Percentiles rank a stretch among this genome's conserved stretches.
Evolutionary conservation across 2,888 invertebrate genomes (phyloP).

Genomic region (Nesidiocoris tenuis): DNA sequence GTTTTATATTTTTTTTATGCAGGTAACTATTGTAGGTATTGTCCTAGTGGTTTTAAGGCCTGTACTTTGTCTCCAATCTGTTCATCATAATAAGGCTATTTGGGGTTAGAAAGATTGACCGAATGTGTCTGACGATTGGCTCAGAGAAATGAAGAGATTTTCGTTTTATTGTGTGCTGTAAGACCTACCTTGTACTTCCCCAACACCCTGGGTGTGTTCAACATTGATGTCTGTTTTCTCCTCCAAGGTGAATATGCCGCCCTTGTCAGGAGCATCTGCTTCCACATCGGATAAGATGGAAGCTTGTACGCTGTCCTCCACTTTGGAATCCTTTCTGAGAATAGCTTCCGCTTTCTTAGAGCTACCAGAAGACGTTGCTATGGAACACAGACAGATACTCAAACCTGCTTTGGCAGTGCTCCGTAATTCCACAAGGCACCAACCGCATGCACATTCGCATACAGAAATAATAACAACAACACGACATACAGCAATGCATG

Average conservation of each 20-base stretch:
- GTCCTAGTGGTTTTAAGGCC: too few species aligned
- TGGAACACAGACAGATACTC: slow-evolving; percentile 39
- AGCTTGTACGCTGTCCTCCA: slow-evolving; percentile 11
- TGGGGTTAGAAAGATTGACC: too few species aligned
- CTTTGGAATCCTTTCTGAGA: slow-evolving; percentile 24
- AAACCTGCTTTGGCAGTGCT: slow-evolving; percentile 37
- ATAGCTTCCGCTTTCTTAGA: not conserved
- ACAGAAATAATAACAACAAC: not conserved
- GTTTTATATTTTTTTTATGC: too few species aligned
- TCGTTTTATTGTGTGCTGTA: too few species aligned
- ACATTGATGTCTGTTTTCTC: slow-evolving; percentile 19
- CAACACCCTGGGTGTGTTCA: slow-evolving; percentile 7
- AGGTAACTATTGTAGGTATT: too few species aligned
- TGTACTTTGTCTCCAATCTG: too few species aligned
- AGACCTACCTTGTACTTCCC: slow-evolving; percentile 25
- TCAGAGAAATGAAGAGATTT: too few species aligned
- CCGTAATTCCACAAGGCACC: slow-evolving; percentile 2
- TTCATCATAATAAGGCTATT: too few species aligned
- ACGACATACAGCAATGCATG: not conserved
- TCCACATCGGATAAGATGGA: slow-evolving; percentile 1
- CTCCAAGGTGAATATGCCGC: slow-evolving; percentile 5
- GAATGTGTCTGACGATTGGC: too few species aligned
- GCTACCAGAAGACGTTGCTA: slow-evolving; percentile 36
- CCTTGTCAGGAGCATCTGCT: slow-evolving; percentile 4
- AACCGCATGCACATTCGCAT: slow-evolving; percentile 35